Base-by-base conservation (phyloP, 2,888 invertebrate genomes). In the Tachina lurida region DNA sequence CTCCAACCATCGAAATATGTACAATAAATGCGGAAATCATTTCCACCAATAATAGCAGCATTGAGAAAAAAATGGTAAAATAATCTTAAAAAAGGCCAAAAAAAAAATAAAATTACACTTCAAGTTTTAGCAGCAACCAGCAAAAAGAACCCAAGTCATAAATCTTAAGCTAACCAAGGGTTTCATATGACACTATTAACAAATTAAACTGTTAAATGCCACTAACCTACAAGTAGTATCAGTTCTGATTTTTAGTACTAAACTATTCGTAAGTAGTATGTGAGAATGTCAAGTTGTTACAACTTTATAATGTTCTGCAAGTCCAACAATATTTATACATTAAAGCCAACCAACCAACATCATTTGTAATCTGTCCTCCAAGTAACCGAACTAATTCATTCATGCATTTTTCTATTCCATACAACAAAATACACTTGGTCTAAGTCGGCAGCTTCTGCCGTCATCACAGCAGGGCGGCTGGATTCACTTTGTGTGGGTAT, bases 131-230 rank as follows among this genome's bases (percentile, higher is more conserved):
- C 10, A 17, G n/a, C 5, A 54, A 13, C 3, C n/a, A 60, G 12
- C 17, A 31, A 67, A 49, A 17, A 8, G 17, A 58, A 63, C 47
- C n/a, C 12, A 17, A 71, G 31, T 68, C 70, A 86, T 86, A 86
- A 86, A 80, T 83, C 86, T 86, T 83, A 31, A 73, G 76, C n/a
- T 73, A 83, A 63, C 75, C 76, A 80, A 76, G 73, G 89, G 88
- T 89, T 89, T 91, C 89, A 91, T 91, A 90, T 91, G 91, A 91
- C 90, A 91, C 89, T 90, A 91, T 91, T 90, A 91, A 90, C 91
- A 91, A 91, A 91, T 91, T 91, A 91, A 91, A 90, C 90, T 90
- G 90, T 90, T 90, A 88, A 89, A 84, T 75, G 86, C 71, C 75
- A 78, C 70, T n/a, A 75, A 71, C 76, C 41, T 70, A 75, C 62